Base-by-base conservation (phyloP, 2,797 vertebrate species). In the Pampus argenteus region DNA sequence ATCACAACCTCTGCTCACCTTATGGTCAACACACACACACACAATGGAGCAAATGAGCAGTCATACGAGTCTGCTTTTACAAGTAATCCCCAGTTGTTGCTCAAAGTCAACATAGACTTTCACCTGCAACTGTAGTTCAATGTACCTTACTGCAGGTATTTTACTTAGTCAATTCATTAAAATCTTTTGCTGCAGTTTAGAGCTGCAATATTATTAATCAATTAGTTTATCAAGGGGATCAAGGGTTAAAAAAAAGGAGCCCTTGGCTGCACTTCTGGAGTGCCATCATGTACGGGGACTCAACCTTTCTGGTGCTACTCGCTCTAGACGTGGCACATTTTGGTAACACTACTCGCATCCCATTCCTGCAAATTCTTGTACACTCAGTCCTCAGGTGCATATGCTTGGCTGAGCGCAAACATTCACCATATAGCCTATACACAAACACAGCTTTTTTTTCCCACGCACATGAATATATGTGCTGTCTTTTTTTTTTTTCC, bases 381-480 rank as follows among this genome's bases (percentile, higher is more conserved):
- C 55, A 44, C 56, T 47, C 60, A 38, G 2, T 15, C 52, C 40
- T 31, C 44, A 56, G 49, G 56, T 55, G 49, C 29, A 45, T 28
- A 71, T 25, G 56, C 44, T 63, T 23, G 22, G 45, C 51, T 6
- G 6, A 68, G 42, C 36, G 28, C 49, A 51, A 52, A 56, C 57
- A 26, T 28, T 54, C 20, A 65, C 40, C 17, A 22, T 25, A 54
- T 17, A 48, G 4, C 47, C 23, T n/a, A 48, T 8, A 73, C 47
- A 74, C 55, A 60, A 51, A 69, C 65, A 59, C 14, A 20, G 52
- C 65, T 71, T 67, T 51, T 55, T 55, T 63, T 60, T 69, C 71
- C 64, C 77, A 76, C 64, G 48, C 78, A 67, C 60, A 52, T 25
- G 36, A 54, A 48, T 76, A 34, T 31, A 62, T 68, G 66, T 44